Conservation (phyloP, 2,113 vertebrate species). For the Arvicanthis niloticus region DNA sequence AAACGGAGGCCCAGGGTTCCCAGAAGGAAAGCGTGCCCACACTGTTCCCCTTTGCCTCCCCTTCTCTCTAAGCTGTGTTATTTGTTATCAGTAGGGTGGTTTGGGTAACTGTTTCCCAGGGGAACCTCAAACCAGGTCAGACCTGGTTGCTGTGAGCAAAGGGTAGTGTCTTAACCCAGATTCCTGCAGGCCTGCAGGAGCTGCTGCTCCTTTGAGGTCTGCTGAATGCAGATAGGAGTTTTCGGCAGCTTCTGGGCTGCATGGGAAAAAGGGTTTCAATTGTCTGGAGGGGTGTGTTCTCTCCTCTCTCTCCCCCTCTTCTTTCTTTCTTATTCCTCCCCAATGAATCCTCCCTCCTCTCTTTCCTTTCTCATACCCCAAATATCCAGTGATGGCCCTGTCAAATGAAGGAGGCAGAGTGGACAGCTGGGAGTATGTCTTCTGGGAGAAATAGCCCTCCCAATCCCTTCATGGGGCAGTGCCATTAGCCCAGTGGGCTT, state of each 20-base stretch:
- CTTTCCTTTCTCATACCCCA: neutral
- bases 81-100: neutral
- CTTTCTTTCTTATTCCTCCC: too few relatives aligned
- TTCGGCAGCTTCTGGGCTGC: neutral
- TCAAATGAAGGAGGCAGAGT: neutral
- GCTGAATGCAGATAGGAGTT: neutral
- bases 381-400: neutral
- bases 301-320: neutral
- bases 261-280: neutral
- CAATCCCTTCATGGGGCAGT: neutral
- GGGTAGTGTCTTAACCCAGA: conserved; percentile 19
- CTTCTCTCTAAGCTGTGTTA: fast-evolving
- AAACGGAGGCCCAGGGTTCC: fast-evolving
- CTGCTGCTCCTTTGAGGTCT: neutral
- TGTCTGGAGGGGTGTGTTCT: neutral
- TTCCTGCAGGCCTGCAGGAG: neutral
- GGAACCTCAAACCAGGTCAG: conserved; percentile 41
- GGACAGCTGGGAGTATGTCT: neutral
- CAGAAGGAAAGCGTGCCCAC: fast-evolving
- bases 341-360: neutral
- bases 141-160: neutral
- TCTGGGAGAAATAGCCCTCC: neutral
- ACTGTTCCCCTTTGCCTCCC: too few relatives aligned
- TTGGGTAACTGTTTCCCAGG: neutral
- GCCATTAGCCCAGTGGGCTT: neutral